Conservation (phyloP, 2,113 vertebrate genomes). For the Bungarus multicinctus region DNA sequence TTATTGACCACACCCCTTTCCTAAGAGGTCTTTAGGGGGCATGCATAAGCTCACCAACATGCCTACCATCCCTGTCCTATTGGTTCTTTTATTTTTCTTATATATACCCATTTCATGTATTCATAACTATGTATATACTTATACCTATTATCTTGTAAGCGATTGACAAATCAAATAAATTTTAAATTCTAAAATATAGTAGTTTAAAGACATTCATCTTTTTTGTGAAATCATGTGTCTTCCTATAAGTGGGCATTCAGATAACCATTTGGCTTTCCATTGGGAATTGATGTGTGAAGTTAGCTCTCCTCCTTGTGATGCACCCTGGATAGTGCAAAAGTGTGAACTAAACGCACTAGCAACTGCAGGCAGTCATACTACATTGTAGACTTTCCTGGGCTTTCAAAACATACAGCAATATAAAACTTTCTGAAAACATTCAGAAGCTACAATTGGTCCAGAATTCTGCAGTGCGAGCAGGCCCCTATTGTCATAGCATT, state of each 20-base stretch:
- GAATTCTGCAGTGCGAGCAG: background rate
- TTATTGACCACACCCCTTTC: too few relatives aligned
- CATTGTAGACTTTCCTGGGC: background rate
- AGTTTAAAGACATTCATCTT: background rate
- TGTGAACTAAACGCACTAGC: background rate
- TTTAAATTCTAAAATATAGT: too few relatives aligned
- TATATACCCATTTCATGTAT: too few relatives aligned
- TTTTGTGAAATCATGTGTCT: background rate
- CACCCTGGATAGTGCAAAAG: background rate
- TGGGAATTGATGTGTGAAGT: background rate
- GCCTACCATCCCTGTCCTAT: too few relatives aligned
- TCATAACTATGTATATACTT: too few relatives aligned
- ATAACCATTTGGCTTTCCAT: background rate
- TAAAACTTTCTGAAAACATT: background rate
- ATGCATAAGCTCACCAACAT: too few relatives aligned
- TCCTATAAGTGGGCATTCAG: background rate
- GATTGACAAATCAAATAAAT: too few relatives aligned
- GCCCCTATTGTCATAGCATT: background rate
- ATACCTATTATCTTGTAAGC: too few relatives aligned
- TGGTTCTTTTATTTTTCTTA: too few relatives aligned
- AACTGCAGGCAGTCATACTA: background rate
- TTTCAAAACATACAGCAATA: background rate
- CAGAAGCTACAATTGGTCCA: background rate
- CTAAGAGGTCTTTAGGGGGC: too few relatives aligned
- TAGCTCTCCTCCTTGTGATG: background rate